These are phyloP conservation scores for Stichopus horrens DNA, from an alignment of 53 echinoderm and acorn worm genomes.

Conservation along the genomic window DNA sequence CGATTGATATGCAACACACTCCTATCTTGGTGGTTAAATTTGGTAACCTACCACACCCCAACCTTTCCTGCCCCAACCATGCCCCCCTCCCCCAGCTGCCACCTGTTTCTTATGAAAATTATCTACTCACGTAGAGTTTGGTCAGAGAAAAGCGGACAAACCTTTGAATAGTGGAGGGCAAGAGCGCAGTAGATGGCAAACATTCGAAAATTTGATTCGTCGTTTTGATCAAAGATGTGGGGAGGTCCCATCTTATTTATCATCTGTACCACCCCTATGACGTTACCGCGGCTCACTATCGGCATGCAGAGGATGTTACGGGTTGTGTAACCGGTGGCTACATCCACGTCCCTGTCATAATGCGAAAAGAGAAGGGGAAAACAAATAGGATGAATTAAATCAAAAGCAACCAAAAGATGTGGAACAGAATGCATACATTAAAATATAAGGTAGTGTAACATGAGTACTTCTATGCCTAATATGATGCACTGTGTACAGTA, in stretches of 20 bases:
- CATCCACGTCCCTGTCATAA: constrained; percentile 77
- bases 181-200: constrained; percentile 96
- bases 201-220: constrained; percentile 93
- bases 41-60: too few relatives aligned
- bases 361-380: background rate
- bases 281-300: constrained; percentile 71
- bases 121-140: too few relatives aligned
- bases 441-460: too few relatives aligned
- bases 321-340: constrained; percentile 83
- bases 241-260: constrained; percentile 77
- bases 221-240: constrained; percentile 68
- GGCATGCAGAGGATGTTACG: constrained; percentile 95
- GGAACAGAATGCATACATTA: too few relatives aligned
- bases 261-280: constrained; percentile 95
- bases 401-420: too few relatives aligned
- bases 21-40: too few relatives aligned
- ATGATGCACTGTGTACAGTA: too few relatives aligned
- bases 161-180: constrained; percentile 94
- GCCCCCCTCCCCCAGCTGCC: background rate
- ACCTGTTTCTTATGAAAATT: too few relatives aligned
- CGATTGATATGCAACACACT: too few relatives aligned
- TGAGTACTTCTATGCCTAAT: too few relatives aligned
- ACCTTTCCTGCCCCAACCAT: background rate
- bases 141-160: constrained; percentile 7
- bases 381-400: background rate